Percentiles rank a stretch among this genome's conserved stretches.
Conservation (phyloP, 1,140 invertebrate species). For the Harpegnathos saltator region DNA sequence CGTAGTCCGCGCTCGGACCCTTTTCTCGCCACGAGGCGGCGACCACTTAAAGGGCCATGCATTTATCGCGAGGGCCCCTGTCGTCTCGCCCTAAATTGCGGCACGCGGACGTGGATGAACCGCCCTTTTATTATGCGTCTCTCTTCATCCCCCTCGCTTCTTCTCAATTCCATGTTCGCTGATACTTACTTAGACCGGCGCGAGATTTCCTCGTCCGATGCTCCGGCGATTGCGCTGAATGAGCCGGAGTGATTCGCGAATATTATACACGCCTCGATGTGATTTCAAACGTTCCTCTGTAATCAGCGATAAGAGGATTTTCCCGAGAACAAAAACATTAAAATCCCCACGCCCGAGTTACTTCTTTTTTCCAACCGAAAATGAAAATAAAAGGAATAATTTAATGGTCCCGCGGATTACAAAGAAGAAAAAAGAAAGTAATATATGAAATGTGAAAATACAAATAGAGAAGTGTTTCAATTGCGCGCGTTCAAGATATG, state of each 20-base stretch:
- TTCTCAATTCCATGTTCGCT: no score
- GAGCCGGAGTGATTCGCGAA: neutral
- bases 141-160: no score
- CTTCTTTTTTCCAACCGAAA: no score
- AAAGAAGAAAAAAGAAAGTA: no score
- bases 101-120: conserved; percentile 25
- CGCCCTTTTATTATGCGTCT: conserved; percentile 38
- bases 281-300: no score
- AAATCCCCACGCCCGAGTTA: no score
- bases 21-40: conserved; percentile 31
- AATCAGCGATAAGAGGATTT: no score
- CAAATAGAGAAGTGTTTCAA: neutral
- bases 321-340: no score
- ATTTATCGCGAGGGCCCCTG: conserved; percentile 60
- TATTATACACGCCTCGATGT: no score
- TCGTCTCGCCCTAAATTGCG: conserved; percentile 39
- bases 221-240: neutral
- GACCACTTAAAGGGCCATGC: conserved; percentile 66
- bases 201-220: conserved; percentile 16
- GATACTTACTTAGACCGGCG: conserved; percentile 3
- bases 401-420: no score
- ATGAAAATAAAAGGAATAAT: no score
- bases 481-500: neutral
- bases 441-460: no score
- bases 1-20: conserved; percentile 66